Conservation (phyloP, 2,888 invertebrate species). For the Lottia scabra region DNA sequence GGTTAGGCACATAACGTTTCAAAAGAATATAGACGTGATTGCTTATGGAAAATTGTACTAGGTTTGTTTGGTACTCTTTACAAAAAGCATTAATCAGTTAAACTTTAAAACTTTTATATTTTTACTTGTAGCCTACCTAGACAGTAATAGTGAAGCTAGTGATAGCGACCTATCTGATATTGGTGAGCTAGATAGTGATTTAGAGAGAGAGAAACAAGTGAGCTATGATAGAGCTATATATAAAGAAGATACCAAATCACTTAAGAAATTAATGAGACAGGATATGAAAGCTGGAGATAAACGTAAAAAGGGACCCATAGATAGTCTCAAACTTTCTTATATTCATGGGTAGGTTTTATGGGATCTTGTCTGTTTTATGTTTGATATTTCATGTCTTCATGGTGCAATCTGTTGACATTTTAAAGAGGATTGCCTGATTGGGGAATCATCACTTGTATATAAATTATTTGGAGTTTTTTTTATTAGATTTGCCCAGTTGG, state of each 20-base stretch:
- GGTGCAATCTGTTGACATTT: too few species aligned
- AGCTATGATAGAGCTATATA: constrained; percentile 62
- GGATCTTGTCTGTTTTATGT: background rate
- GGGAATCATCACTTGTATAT: too few species aligned
- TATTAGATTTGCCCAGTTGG: too few species aligned
- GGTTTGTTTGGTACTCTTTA: too few species aligned
- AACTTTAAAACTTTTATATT: too few species aligned
- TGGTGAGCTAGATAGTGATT: constrained; percentile 66
- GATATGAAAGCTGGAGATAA: constrained; percentile 63
- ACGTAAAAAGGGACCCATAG: constrained; percentile 60
- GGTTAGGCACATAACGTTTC: too few species aligned
- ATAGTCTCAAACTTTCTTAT: constrained; percentile 65
- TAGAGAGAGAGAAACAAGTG: constrained; percentile 68
- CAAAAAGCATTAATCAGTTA: too few species aligned
- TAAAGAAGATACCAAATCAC: constrained; percentile 60
- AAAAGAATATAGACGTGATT: too few species aligned
- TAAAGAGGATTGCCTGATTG: too few species aligned
- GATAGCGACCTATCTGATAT: constrained; percentile 69
- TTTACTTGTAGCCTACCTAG: constrained; percentile 57
- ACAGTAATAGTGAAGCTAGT: constrained; percentile 68
- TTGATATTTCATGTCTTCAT: too few species aligned
- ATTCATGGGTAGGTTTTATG: constrained; percentile 64
- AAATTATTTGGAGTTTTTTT: too few species aligned
- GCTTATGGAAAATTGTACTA: too few species aligned
- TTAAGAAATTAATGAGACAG: constrained; percentile 57